Percentiles rank a stretch among this genome's conserved stretches.
These are phyloP conservation scores for Rhinichthys osculus DNA, from an alignment of 2,797 vertebrate species.

Conservation along the genomic window DNA sequence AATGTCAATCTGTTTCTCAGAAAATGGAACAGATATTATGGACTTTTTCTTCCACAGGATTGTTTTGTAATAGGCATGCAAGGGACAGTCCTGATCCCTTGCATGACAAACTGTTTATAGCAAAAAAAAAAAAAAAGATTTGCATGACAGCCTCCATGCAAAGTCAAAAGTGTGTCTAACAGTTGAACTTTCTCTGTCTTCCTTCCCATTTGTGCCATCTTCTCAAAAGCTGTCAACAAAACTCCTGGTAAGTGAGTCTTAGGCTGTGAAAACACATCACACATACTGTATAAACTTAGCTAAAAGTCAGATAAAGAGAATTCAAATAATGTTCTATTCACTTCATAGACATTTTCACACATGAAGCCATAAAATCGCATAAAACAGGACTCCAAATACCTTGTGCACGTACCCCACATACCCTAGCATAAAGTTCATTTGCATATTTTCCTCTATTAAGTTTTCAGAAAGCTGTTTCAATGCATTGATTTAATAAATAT, in stretches of 20 bases:
- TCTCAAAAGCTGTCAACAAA: constrained; percentile 86
- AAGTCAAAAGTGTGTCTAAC: constrained; percentile 85
- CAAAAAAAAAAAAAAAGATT: constrained; percentile 68
- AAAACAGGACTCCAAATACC: neutral
- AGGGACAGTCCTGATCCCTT: constrained; percentile 77
- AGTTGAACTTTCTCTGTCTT: constrained; percentile 74
- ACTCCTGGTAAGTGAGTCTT: constrained; percentile 90
- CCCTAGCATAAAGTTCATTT: neutral
- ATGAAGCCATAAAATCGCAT: neutral
- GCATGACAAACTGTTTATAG: constrained; percentile 79
- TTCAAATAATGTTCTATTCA: neutral
- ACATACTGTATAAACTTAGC: neutral
- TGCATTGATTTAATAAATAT: neutral
- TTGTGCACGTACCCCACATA: neutral
- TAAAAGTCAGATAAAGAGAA: neutral
- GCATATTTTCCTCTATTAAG: neutral
- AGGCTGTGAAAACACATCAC: neutral
- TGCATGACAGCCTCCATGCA: constrained; percentile 95
- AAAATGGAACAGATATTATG: constrained; percentile 85
- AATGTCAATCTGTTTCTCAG: constrained; percentile 81
- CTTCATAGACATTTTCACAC: constrained; percentile 21
- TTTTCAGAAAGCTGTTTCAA: neutral
- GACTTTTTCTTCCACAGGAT: constrained; percentile 71
- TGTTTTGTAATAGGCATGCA: constrained; percentile 74
- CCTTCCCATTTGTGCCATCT: constrained; percentile 61